phyloP scores from a whole-genome alignment of 2,797 vertebrate genomes.

The Saxicola maurus region DNA sequence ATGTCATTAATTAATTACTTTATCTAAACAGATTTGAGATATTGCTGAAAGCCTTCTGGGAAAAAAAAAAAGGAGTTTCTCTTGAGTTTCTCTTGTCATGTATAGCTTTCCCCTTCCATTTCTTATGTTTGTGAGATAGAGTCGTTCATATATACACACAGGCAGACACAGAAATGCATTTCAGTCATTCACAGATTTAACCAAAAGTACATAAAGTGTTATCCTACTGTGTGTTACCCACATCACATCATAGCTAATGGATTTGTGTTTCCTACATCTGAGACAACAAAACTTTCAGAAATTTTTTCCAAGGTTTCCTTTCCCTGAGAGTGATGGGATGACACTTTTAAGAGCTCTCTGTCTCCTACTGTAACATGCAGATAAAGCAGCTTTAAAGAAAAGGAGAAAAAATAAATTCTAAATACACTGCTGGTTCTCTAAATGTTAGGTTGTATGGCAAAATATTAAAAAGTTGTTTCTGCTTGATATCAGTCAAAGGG shows the following conservation, averaged over 20 bases:
- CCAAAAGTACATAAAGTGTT: not conserved
- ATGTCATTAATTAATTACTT: conserved; percentile 37
- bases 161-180: not conserved
- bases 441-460: not conserved
- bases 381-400: not conserved
- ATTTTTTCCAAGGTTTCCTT: not conserved
- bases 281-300: not conserved
- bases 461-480: not conserved
- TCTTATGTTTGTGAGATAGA: not conserved
- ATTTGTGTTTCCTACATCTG: not conserved
- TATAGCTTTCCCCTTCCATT: not conserved
- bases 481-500: not conserved
- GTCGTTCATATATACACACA: not conserved
- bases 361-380: not conserved
- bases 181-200: not conserved
- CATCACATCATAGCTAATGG: not conserved
- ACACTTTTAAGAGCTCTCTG: not conserved
- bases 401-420: not conserved
- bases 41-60: not conserved
- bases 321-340: not conserved
- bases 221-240: not conserved
- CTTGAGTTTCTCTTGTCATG: not conserved
- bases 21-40: conserved; percentile 7
- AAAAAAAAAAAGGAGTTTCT: accelerated
- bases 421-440: not conserved